Conservation (phyloP, 2,888 invertebrate genomes). For the Ceriagrion tenellum region DNA sequence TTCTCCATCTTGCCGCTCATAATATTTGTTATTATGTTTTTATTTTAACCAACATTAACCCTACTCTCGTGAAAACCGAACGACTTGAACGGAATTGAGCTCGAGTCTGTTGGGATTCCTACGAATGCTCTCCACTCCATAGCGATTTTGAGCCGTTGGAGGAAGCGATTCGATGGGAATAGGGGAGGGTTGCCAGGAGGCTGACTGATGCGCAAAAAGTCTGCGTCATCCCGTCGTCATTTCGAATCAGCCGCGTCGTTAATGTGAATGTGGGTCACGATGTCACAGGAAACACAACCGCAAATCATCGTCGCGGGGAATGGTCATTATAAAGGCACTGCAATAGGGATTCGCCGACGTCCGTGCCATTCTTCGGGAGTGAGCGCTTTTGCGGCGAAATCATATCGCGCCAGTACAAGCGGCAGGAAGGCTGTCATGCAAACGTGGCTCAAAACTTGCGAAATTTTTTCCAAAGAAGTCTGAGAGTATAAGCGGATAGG, state of each 20-base stretch:
- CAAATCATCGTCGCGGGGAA: neutral
- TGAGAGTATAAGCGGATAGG: too few species aligned
- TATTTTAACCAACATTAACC: too few species aligned
- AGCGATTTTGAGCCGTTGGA: too few species aligned
- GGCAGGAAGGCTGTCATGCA: too few species aligned
- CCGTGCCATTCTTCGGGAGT: neutral
- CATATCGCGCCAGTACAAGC: neutral
- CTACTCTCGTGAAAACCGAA: too few species aligned
- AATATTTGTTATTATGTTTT: too few species aligned
- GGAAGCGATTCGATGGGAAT: too few species aligned
- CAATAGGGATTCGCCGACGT: neutral
- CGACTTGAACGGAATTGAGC: too few species aligned
- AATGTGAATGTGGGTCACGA: neutral
- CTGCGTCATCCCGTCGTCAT: neutral
- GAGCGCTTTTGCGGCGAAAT: neutral
- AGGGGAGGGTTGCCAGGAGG: too few species aligned
- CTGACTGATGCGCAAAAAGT: neutral
- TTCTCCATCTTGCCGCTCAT: too few species aligned
- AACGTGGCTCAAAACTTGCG: neutral
- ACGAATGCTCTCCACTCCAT: neutral
- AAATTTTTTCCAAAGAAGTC: neutral
- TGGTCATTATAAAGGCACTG: neutral
- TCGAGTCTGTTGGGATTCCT: neutral
- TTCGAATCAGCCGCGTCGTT: neutral
- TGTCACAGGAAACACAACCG: neutral